Base-by-base conservation (phyloP, 2,888 invertebrate genomes). In the Leptogaster cylindrica region DNA sequence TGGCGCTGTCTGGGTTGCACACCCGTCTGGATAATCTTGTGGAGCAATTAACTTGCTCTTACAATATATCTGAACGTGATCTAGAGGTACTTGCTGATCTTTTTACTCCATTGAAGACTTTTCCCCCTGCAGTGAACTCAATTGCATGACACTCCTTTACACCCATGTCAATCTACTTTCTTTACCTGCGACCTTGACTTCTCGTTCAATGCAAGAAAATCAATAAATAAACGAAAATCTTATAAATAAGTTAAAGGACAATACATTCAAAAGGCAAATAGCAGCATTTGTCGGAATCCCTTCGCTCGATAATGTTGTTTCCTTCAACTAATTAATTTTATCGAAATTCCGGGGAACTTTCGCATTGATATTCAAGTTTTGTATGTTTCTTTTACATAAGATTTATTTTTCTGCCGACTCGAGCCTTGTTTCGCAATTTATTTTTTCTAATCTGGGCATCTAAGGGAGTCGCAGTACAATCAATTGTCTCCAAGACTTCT, bases 21-120 rank as follows among this genome's bases (percentile, higher is more conserved):
- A 84, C 87, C 2, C 84, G 92, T 51, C 83, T 92, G 58, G 88
- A 88, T 73, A 86, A 85, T 70, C 84, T 92, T 31, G 87, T 91
- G 2, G 89, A 88, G 74, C 89, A 90, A 75, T 83, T 92, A 69
- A 86, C 89, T 66, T 82, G 84, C 70, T 89, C 90, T 5, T 92
- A 91, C 78, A 85, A 84, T 73, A 90, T 92, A 77, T 90, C 92
- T 5, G 85, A 86, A 70, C 88, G 89, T 76, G 90, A 90, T 78
- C 82, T 90, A 61, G 89, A 91, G 83, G 91, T 88, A 77, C 65
- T 6, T 51, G 27, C 4, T 3, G 23, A 14, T 7, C 39, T 12
- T 39, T 39, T 39, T 14, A 39, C 39, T 39, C 10, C 39, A 39
- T 39, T 39, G 12, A 39, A n/a, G n/a, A 46, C 23, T 46, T 20